Evolutionary conservation across 2,797 vertebrate genomes (phyloP).

Genomic region (Vultur gryphus): DNA sequence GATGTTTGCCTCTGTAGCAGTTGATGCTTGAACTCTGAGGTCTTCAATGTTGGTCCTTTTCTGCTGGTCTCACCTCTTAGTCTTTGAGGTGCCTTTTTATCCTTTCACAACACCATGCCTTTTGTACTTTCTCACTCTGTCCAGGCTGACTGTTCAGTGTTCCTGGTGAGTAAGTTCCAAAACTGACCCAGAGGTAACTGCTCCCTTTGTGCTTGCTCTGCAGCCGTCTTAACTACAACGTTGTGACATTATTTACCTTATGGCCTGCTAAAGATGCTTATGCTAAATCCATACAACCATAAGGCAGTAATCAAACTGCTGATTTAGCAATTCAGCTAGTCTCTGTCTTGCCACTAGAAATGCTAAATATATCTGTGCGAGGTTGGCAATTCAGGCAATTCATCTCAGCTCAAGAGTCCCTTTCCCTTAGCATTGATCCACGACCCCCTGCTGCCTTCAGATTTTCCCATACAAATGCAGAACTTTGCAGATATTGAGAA

Average conservation of each 20-base stretch:
- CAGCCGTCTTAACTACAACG: background rate
- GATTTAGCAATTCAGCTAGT: background rate
- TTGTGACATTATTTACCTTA: background rate
- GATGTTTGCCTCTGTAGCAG: rapidly evolving
- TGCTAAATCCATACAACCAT: background rate
- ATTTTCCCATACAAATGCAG: background rate
- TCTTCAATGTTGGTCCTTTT: background rate
- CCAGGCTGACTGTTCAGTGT: background rate
- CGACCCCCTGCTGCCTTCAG: background rate
- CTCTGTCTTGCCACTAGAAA: background rate
- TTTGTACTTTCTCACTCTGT: background rate
- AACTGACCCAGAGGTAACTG: background rate
- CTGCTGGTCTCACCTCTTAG: background rate
- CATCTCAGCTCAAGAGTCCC: background rate
- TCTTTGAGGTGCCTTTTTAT: background rate
- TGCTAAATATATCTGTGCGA: background rate
- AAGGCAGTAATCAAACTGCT: background rate
- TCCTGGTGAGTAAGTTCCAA: background rate
- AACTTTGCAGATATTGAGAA: background rate
- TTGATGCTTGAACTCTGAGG: background rate
- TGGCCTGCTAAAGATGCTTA: background rate
- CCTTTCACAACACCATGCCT: background rate
- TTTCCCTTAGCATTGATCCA: background rate
- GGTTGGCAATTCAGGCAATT: background rate
- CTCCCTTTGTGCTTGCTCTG: background rate